Conservation (phyloP, 2,888 invertebrate species). For the Pachymerium ferrugineum region DNA sequence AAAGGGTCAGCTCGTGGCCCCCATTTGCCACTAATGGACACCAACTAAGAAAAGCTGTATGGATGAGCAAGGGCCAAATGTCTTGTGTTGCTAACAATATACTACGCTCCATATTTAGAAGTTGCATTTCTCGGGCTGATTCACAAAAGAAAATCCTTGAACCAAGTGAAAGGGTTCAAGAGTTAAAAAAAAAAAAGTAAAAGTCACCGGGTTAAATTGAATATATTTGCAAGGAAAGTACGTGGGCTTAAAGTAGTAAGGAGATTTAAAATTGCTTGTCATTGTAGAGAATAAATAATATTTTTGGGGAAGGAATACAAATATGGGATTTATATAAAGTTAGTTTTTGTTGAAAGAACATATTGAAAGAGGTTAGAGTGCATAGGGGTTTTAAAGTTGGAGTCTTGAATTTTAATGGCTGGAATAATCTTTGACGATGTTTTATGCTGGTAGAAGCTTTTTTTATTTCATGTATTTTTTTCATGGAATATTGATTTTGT, state of each 20-base stretch:
- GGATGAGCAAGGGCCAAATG: background rate
- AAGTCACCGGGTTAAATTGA: conserved; percentile 6
- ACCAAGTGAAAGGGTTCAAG: conserved; percentile 5
- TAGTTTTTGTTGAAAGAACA: conserved; percentile 12
- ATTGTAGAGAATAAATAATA: background rate
- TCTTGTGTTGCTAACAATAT: background rate
- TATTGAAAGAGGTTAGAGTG: too few species aligned
- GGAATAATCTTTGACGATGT: too few species aligned
- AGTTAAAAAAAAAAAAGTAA: conserved; percentile 2
- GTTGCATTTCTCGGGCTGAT: conserved; percentile 2
- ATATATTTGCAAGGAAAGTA: background rate
- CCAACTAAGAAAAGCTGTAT: conserved; percentile 17
- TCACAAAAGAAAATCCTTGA: conserved; percentile 11
- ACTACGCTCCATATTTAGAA: background rate
- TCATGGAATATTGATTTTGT: conserved; percentile 21
- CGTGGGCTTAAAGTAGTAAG: background rate
- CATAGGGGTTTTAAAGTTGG: too few species aligned
- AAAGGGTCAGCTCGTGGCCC: conserved; percentile 16
- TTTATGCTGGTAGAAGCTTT: background rate
- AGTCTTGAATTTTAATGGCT: too few species aligned
- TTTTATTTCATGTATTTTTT: background rate
- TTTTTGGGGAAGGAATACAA: too few species aligned
- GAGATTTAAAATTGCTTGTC: background rate
- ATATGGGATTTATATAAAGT: too few species aligned
- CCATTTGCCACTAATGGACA: conserved; percentile 5